These are phyloP conservation scores for Cetonia aurata DNA, from an alignment of 2,888 invertebrate species.

Conservation along the genomic window DNA sequence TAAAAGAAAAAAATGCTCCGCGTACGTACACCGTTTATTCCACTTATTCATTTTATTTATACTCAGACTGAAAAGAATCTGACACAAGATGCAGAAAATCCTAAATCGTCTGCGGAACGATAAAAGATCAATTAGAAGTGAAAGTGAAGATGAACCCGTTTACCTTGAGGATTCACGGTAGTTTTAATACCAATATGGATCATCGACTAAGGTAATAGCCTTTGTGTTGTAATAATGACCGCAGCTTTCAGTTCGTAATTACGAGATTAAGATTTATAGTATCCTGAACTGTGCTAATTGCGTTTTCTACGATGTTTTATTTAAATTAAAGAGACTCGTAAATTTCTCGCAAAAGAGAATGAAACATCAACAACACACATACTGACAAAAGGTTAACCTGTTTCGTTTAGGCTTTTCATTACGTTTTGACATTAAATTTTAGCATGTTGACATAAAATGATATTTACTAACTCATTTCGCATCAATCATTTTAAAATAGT, in stretches of 20 bases:
- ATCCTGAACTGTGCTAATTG: slow-evolving; percentile 25
- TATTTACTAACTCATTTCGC: too few relatives aligned
- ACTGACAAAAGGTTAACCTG: too few relatives aligned
- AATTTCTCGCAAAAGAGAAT: slow-evolving; percentile 13
- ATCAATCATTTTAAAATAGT: neutral
- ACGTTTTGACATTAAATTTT: too few relatives aligned
- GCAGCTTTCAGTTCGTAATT: slow-evolving; percentile 20
- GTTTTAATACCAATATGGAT: slow-evolving; percentile 45
- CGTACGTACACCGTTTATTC: slow-evolving; percentile 20
- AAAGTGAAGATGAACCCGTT: slow-evolving; percentile 56
- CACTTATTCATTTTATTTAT: slow-evolving; percentile 20
- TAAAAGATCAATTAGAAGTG: slow-evolving; percentile 47
- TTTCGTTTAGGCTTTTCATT: too few relatives aligned
- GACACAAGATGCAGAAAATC: slow-evolving; percentile 13
- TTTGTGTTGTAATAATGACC: slow-evolving; percentile 28
- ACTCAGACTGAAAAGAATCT: slow-evolving; percentile 2
- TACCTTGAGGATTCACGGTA: slow-evolving; percentile 50
- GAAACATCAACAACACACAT: neutral
- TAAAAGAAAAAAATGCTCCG: neutral
- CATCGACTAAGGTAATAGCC: slow-evolving; percentile 32
- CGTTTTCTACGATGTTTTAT: slow-evolving; percentile 4
- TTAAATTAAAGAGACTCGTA: slow-evolving; percentile 4
- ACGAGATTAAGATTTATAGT: slow-evolving; percentile 24
- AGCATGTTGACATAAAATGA: too few relatives aligned
- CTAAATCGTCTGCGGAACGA: slow-evolving; percentile 19